Evolutionary conservation across 1,140 invertebrate species (phyloP), one percentile per base, ranked within the genome.

Genomic region (Tetramorium parvispinum): DNA sequence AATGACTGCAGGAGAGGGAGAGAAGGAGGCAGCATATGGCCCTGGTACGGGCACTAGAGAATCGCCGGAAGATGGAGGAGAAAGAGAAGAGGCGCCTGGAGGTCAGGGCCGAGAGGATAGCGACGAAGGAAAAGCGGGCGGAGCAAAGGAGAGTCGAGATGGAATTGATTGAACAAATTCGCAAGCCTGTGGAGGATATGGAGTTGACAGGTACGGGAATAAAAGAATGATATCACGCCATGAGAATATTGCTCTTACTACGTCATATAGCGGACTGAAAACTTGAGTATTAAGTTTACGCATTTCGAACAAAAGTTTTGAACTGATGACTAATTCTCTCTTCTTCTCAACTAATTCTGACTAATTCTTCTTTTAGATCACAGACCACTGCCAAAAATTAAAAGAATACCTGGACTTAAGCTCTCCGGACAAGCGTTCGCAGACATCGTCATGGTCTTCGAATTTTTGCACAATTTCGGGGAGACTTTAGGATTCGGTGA

Each of bases 391-490:
- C 98, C 98, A 0, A 96, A 97, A 7, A 95, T 98, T 43, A 96
- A 97, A 43, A 96, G 98, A 87, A 97, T 99, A 88, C 96, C 97
- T 0, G 98, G 98, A 16, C 95, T 99, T 46, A 97, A 97, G 91
- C 94, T 99, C 13, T 96, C 97, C 1, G 98, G 98, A 0, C 97
- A 98, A 93, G 98, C 98, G 0, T 98, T 99, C 95, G 97, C 98
- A 2, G 98, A 99, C 95, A 96, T 98, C 53, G 96, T 99, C 5
- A 99, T 99, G 98, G 97, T 99, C 3, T 98, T 98, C 92, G 98
- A 99, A 95, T 99, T 99, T 94, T 96, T 99, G 65, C 98, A 99
- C 91, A 99, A 99, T 94, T 99, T 99, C 93, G 98, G 98, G 37
- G 98, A 98, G 94, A 98, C 98, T 0, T 95, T 99, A 11, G 98